Evolutionary conservation across 2,888 invertebrate genomes (phyloP).

Genomic region (Nymphalis c-album): DNA sequence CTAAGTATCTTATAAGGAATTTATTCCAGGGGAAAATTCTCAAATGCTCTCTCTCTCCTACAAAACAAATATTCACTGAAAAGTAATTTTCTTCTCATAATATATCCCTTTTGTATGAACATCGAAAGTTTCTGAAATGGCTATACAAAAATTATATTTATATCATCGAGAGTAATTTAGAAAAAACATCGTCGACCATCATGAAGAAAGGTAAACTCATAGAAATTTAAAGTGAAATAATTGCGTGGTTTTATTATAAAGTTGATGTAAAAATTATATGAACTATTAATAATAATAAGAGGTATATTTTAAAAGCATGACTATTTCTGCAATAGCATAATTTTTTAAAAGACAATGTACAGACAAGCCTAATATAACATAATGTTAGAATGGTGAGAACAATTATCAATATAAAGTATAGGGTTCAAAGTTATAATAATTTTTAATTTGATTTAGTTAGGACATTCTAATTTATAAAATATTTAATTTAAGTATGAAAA

Average conservation of each 20-base stretch:
- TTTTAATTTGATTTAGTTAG: too few relatives aligned
- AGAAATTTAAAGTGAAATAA: conserved; percentile 28
- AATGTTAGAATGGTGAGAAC: too few relatives aligned
- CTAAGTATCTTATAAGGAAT: conserved; percentile 79
- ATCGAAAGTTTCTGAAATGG: conserved; percentile 59
- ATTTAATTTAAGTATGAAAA: too few relatives aligned
- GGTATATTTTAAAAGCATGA: conserved; percentile 22
- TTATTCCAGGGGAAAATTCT: conserved; percentile 74
- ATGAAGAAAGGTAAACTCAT: conserved; percentile 43
- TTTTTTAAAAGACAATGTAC: background rate
- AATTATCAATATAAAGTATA: too few relatives aligned
- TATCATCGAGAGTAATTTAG: conserved; percentile 35
- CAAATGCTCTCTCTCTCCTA: conserved; percentile 62
- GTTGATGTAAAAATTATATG: background rate
- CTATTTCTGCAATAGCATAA: background rate
- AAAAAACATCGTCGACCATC: conserved; percentile 40
- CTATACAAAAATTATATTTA: conserved; percentile 46
- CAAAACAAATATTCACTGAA: conserved; percentile 54
- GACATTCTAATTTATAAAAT: too few relatives aligned
- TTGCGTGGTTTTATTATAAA: conserved; percentile 6
- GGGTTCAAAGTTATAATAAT: too few relatives aligned
- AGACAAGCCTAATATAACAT: too few relatives aligned
- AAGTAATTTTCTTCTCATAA: conserved; percentile 47
- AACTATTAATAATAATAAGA: background rate
- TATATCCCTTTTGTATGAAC: conserved; percentile 48